These are phyloP conservation scores for Pitangus sulphuratus DNA, from an alignment of 2,797 vertebrate species.

Conservation along the genomic window DNA sequence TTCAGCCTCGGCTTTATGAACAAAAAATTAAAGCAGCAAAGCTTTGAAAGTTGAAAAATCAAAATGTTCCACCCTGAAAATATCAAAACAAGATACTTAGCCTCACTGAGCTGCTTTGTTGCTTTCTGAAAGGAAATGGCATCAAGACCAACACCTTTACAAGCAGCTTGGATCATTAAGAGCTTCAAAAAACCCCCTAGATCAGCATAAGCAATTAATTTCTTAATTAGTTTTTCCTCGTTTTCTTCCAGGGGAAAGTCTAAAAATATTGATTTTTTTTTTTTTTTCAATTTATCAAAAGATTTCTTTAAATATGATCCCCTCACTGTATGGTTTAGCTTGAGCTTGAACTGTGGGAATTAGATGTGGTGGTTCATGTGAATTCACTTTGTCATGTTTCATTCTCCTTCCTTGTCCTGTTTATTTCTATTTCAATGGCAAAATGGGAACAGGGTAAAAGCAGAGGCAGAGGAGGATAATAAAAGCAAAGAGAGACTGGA, in stretches of 20 bases:
- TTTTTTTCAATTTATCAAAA: not conserved
- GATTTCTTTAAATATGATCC: not conserved
- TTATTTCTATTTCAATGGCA: not conserved
- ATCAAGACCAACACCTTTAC: slow-evolving; percentile 33
- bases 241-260: not conserved
- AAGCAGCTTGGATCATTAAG: slow-evolving; percentile 17
- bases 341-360: not conserved
- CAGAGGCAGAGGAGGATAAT: not conserved
- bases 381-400: not conserved
- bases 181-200: not conserved
- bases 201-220: slow-evolving; percentile 39
- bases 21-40: slow-evolving; percentile 25
- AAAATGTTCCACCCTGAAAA: slow-evolving; percentile 40
- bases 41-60: slow-evolving; percentile 49
- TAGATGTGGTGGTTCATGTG: not conserved
- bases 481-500: not conserved
- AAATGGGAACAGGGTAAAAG: not conserved
- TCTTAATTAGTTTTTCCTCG: not conserved
- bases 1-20: not conserved
- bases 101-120: slow-evolving; percentile 14
- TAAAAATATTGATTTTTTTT: not conserved
- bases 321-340: not conserved
- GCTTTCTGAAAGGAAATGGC: slow-evolving; percentile 22
- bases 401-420: not conserved
- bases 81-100: slow-evolving; percentile 44